These are phyloP conservation scores for Synanthedon formicaeformis DNA, from an alignment of 2,888 invertebrate species.

Conservation along the genomic window DNA sequence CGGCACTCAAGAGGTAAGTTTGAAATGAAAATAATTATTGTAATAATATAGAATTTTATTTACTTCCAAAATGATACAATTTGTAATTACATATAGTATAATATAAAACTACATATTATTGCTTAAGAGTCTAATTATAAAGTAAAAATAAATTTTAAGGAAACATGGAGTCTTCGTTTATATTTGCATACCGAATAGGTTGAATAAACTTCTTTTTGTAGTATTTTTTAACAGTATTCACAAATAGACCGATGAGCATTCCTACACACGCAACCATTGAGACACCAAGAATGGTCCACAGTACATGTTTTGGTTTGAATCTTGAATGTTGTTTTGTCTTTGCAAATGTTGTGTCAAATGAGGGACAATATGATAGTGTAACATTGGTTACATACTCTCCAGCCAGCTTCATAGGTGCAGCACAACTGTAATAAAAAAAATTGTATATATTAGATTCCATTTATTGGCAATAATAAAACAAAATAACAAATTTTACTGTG, in stretches of 20 bases:
- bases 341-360: constrained; percentile 40
- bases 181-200: constrained; percentile 50
- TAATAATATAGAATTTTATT: not conserved
- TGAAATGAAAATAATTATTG: constrained; percentile 6
- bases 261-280: constrained; percentile 43
- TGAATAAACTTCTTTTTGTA: constrained; percentile 45
- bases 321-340: constrained; percentile 36
- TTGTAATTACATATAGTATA: constrained; percentile 6
- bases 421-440: constrained; percentile 44
- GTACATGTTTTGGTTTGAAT: constrained; percentile 49
- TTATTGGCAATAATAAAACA: no score
- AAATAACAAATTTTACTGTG: no score
- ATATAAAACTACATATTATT: constrained; percentile 5
- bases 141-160: constrained; percentile 25
- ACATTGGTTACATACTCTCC: constrained; percentile 54
- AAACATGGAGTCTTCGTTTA: constrained; percentile 41
- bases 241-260: constrained; percentile 46
- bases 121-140: not conserved
- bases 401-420: constrained; percentile 51
- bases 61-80: constrained; percentile 6
- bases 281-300: constrained; percentile 59
- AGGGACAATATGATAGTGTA: constrained; percentile 46
- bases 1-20: constrained; percentile 75
- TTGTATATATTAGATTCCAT: no score
- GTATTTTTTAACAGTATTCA: constrained; percentile 40